phyloP scores from a whole-genome alignment of 2,113 vertebrate genomes.

The Pomatorhinus ruficollis region DNA sequence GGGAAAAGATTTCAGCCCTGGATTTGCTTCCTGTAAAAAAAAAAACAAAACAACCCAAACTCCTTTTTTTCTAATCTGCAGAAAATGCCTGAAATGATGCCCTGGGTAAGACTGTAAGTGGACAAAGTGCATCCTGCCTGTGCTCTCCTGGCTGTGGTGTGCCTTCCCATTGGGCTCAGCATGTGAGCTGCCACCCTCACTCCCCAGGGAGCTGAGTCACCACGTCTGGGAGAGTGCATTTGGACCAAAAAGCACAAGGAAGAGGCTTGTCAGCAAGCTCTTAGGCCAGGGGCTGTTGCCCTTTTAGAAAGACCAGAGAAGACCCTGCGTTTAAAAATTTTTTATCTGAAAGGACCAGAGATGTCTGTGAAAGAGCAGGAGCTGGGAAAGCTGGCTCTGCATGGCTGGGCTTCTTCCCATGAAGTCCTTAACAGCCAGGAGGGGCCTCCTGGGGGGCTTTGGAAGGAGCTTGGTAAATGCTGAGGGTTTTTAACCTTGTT shows the following conservation, averaged over 20 bases:
- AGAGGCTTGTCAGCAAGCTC: background rate
- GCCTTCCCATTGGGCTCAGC: accelerated
- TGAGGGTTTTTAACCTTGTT: background rate
- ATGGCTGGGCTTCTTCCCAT: background rate
- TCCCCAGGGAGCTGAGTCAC: background rate
- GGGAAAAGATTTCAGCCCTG: background rate
- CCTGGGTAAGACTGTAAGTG: background rate
- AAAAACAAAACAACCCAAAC: background rate
- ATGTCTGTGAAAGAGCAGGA: background rate
- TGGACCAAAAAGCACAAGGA: background rate
- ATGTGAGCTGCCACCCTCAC: background rate
- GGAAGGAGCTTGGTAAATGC: background rate
- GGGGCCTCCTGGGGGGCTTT: background rate
- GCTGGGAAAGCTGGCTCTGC: background rate
- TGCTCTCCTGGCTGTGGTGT: background rate
- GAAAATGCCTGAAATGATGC: background rate
- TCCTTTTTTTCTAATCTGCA: background rate
- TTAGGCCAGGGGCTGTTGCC: background rate
- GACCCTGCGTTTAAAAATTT: background rate
- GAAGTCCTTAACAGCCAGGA: background rate
- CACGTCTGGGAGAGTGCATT: background rate
- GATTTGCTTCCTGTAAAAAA: background rate
- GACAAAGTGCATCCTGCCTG: background rate
- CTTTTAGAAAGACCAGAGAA: background rate
- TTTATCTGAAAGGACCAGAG: background rate